Evolutionary conservation across 1,140 invertebrate genomes (phyloP).

Genomic region (Drosophila nigromelanica): DNA sequence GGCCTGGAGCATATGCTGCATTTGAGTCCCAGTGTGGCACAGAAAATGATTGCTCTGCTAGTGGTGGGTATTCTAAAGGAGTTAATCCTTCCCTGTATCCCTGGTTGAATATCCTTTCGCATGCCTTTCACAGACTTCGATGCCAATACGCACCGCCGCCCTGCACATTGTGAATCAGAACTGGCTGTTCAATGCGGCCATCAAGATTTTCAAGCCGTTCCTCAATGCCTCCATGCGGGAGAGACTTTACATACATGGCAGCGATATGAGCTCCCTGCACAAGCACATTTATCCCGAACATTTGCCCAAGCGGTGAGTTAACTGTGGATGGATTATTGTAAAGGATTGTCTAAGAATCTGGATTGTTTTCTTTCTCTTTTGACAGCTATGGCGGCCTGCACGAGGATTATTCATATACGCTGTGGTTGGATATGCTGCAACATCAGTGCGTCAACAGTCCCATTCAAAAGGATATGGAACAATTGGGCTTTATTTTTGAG

Average conservation of each 20-base stretch:
- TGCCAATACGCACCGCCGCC: constrained; percentile 89
- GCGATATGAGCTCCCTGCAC: constrained; percentile 90
- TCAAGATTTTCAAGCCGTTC: constrained; percentile 90
- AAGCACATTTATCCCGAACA: constrained; percentile 89
- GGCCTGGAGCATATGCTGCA: constrained; percentile 89
- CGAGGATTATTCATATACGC: constrained; percentile 88
- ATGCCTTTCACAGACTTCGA: constrained; percentile 86
- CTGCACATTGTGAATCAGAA: constrained; percentile 92
- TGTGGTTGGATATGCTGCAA: constrained; percentile 87
- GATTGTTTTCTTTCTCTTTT: neutral
- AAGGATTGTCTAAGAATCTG: neutral
- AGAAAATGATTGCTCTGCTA: constrained; percentile 87
- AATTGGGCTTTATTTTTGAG: constrained; percentile 84
- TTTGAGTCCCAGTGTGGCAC: constrained; percentile 88
- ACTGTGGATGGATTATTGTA: too few species aligned
- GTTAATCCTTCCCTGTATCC: neutral
- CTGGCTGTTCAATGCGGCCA: constrained; percentile 91
- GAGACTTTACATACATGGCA: constrained; percentile 90
- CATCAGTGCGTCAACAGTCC: constrained; percentile 85
- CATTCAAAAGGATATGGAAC: constrained; percentile 88
- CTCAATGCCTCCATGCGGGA: constrained; percentile 88
- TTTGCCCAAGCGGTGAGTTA: constrained; percentile 87
- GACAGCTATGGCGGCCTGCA: constrained; percentile 87
- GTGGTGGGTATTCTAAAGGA: constrained; percentile 85
- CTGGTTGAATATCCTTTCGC: neutral